phyloP scores from a whole-genome alignment of 2,888 invertebrate species.

The Lagria hirta region DNA sequence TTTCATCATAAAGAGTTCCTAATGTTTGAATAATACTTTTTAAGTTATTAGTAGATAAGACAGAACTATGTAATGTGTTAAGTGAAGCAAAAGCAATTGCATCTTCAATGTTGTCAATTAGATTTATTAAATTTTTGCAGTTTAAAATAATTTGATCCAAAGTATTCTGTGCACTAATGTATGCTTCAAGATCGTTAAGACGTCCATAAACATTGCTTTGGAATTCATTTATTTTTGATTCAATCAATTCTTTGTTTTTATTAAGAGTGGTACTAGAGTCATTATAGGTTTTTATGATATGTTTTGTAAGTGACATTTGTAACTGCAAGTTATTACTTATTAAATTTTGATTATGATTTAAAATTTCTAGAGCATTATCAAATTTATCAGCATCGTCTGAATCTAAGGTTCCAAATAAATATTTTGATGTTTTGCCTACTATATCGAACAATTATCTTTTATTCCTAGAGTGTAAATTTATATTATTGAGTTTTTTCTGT shows the following conservation, averaged over 20 bases:
- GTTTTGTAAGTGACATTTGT: constrained; percentile 24
- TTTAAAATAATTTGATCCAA: constrained; percentile 28
- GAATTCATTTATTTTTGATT: constrained; percentile 18
- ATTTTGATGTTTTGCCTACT: constrained; percentile 13
- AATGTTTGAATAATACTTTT: constrained; percentile 16
- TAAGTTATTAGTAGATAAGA: constrained; percentile 20
- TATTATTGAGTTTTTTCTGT: constrained; percentile 12
- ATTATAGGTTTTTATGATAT: constrained; percentile 25
- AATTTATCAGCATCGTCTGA: constrained; percentile 9
- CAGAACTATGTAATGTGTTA: constrained; percentile 27
- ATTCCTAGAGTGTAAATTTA: constrained; percentile 4
- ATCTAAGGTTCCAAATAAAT: constrained; percentile 12
- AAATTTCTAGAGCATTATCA: constrained; percentile 8
- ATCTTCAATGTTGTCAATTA: constrained; percentile 31
- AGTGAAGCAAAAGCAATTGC: constrained; percentile 30
- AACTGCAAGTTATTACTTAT: constrained; percentile 17
- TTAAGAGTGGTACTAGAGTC: constrained; percentile 11
- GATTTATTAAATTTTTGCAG: constrained; percentile 28
- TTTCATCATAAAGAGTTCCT: constrained; percentile 16
- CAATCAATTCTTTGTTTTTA: constrained; percentile 22
- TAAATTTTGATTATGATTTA: constrained; percentile 17
- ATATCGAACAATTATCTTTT: constrained; percentile 9
- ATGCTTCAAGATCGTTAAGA: constrained; percentile 11
- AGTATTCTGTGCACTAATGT: constrained; percentile 17
- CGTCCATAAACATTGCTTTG: constrained; percentile 6